phyloP scores from a whole-genome alignment of 2,888 invertebrate genomes.

The Erebia aethiops region DNA sequence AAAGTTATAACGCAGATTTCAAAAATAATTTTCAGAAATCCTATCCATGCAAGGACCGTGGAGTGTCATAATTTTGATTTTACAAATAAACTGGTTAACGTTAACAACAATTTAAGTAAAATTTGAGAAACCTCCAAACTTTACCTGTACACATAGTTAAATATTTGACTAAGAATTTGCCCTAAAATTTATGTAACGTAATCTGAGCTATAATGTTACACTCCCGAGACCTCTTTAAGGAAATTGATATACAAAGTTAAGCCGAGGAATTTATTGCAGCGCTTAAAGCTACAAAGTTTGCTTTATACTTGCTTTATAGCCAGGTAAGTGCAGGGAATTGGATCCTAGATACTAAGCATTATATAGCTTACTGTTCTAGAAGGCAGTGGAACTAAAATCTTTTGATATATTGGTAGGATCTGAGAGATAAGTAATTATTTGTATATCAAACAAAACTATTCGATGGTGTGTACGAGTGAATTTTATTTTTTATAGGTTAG shows the following conservation, averaged over 20 bases:
- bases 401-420: constrained; percentile 6
- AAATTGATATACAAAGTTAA: constrained; percentile 51
- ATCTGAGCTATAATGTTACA: constrained; percentile 40
- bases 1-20: too few species aligned
- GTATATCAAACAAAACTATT: neutral
- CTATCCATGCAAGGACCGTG: too few species aligned
- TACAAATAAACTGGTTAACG: too few species aligned
- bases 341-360: constrained; percentile 19
- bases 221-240: constrained; percentile 51
- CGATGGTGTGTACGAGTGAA: neutral
- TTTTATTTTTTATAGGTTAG: too few species aligned
- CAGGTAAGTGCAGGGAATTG: constrained; percentile 20
- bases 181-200: constrained; percentile 40
- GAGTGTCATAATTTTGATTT: too few species aligned
- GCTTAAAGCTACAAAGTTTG: constrained; percentile 32
- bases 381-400: constrained; percentile 2
- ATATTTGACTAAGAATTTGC: constrained; percentile 29
- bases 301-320: constrained; percentile 20
- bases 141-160: constrained; percentile 4
- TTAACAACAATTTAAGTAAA: too few species aligned
- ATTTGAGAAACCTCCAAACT: too few species aligned
- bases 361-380: constrained; percentile 10
- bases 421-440: neutral
- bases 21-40: too few species aligned
- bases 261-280: constrained; percentile 27